Evolutionary conservation across 2,797 vertebrate species (phyloP).

Genomic region (Argentina silus): DNA sequence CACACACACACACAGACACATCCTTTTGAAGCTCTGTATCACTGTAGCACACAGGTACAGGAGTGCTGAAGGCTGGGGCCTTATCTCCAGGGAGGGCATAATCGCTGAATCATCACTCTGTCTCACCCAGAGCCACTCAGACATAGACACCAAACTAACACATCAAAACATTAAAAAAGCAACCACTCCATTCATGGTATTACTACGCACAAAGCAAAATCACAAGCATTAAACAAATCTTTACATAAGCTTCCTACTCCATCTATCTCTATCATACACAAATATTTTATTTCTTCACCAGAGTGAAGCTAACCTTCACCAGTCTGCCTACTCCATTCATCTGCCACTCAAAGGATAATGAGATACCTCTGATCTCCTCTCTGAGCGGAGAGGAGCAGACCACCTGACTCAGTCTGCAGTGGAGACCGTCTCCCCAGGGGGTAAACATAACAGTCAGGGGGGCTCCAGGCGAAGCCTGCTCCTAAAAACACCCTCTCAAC

Average conservation of each 20-base stretch:
- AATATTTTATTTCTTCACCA: too few species aligned
- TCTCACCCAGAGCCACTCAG: slow-evolving; percentile 43
- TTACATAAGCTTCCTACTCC: neutral
- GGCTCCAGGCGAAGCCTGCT: neutral
- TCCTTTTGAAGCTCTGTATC: neutral
- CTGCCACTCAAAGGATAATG: too few species aligned
- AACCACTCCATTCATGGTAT: too few species aligned
- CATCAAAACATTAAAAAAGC: neutral
- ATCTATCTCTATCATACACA: neutral
- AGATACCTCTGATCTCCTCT: neutral
- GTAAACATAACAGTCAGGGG: neutral
- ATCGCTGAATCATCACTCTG: slow-evolving; percentile 64
- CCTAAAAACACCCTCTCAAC: neutral
- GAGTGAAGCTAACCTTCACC: too few species aligned
- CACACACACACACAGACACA: slow-evolving; percentile 14
- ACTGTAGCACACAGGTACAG: slow-evolving; percentile 30
- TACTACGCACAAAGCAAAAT: too few species aligned
- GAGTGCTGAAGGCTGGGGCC: slow-evolving; percentile 64
- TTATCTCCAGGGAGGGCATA: slow-evolving; percentile 54
- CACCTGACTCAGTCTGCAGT: neutral
- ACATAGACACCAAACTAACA: slow-evolving; percentile 21
- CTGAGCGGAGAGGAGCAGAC: neutral
- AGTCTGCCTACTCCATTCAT: too few species aligned
- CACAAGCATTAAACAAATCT: too few species aligned
- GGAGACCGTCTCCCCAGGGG: neutral